A percentile compares a stretch with the other conserved stretches of the same genome.
These are phyloP conservation scores for Rutilus rutilus DNA, from an alignment of 2,113 vertebrate genomes.

Conservation along the genomic window DNA sequence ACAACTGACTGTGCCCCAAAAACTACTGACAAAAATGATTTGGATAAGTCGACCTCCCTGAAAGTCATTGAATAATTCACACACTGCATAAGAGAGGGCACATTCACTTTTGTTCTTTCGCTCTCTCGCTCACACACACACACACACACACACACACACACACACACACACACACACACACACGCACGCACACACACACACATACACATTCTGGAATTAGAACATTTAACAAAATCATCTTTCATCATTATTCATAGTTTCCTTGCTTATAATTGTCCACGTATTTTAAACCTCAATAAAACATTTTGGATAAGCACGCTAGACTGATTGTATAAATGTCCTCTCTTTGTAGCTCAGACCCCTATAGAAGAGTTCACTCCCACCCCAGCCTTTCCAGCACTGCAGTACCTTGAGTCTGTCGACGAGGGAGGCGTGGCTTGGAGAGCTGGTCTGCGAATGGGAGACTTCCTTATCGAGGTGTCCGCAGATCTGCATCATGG, in stretches of 20 bases:
- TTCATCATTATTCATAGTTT: neutral
- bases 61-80: conserved; percentile 10
- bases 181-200: neutral
- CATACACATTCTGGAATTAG: neutral
- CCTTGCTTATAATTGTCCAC: neutral
- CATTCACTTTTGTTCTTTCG: conserved; percentile 18
- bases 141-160: neutral
- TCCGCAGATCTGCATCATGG: conserved; percentile 6
- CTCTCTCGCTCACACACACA: neutral
- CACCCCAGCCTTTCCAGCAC: conserved; percentile 89
- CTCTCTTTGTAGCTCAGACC: conserved; percentile 82
- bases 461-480: conserved; percentile 93
- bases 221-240: neutral
- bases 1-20: neutral
- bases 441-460: conserved; percentile 91
- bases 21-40: neutral
- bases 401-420: conserved; percentile 92
- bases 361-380: conserved; percentile 94
- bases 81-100: neutral
- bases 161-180: too few species aligned
- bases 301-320: conserved; percentile 10
- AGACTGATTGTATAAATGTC: conserved; percentile 33
- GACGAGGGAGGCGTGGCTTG: conserved; percentile 93
- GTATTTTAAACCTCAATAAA: neutral
- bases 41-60: neutral